phyloP scores from a whole-genome alignment of 2,888 invertebrate species.

The Drosophila setosimentum region DNA sequence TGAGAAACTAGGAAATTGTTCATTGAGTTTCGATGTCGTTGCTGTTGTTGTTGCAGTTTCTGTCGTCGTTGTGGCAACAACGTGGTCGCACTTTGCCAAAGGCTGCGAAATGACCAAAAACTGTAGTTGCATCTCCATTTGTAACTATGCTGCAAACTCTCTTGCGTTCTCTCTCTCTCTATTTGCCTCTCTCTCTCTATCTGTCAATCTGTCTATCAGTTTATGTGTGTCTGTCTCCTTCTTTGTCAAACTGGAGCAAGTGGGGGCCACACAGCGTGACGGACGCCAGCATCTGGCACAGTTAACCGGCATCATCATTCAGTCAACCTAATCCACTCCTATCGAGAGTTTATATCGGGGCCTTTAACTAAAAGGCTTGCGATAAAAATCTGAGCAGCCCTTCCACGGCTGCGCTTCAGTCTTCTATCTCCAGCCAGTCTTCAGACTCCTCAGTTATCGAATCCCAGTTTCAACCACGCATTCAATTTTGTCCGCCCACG shows the following conservation, averaged over 20 bases:
- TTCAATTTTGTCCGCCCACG: slow-evolving; percentile 76
- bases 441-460: neutral
- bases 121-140: slow-evolving; percentile 39
- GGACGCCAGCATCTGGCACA: slow-evolving; percentile 38
- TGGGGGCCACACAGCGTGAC: slow-evolving; percentile 65
- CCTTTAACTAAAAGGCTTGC: slow-evolving; percentile 70
- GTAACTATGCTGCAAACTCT: slow-evolving; percentile 25
- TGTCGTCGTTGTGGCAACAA: slow-evolving; percentile 25
- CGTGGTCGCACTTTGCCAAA: slow-evolving; percentile 39
- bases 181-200: neutral
- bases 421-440: slow-evolving; percentile 1
- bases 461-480: slow-evolving; percentile 55
- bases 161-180: neutral
- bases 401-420: slow-evolving; percentile 25
- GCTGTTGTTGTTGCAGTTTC: slow-evolving; percentile 7
- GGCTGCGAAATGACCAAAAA: slow-evolving; percentile 47
- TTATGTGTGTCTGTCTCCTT: slow-evolving; percentile 8
- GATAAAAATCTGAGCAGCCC: slow-evolving; percentile 69
- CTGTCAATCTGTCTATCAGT: neutral
- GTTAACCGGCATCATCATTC: slow-evolving; percentile 21
- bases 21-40: slow-evolving; percentile 49
- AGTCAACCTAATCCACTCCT: slow-evolving; percentile 11
- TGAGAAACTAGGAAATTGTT: slow-evolving; percentile 67
- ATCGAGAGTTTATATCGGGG: slow-evolving; percentile 43
- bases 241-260: slow-evolving; percentile 51